phyloP scores from a whole-genome alignment of 2,797 vertebrate species.

The Catostomus latipinnis region DNA sequence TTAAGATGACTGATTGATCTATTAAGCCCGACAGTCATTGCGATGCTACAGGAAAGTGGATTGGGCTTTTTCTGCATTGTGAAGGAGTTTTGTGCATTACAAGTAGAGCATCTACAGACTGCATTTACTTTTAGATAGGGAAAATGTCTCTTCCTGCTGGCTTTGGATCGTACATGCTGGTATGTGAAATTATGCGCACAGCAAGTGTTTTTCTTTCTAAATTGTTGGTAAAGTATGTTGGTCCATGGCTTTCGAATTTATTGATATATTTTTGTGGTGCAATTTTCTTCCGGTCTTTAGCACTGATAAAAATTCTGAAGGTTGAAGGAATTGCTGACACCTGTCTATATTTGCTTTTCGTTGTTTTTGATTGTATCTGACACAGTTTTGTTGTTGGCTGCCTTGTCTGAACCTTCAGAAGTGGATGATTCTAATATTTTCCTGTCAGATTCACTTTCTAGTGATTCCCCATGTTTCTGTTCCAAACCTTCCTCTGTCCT shows the following conservation, averaged over 20 bases:
- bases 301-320: background rate
- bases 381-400: too few relatives aligned
- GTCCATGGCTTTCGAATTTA: constrained; percentile 3
- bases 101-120: constrained; percentile 12
- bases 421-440: too few relatives aligned
- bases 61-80: constrained; percentile 8
- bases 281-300: constrained; percentile 16
- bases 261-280: background rate
- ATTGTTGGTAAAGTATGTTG: constrained; percentile 10
- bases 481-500: too few relatives aligned
- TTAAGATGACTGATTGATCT: background rate
- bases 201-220: constrained; percentile 3
- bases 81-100: background rate
- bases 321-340: background rate
- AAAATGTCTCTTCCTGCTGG: constrained; percentile 5
- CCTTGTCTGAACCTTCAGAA: too few relatives aligned
- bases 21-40: background rate
- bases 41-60: background rate
- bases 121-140: constrained; percentile 3
- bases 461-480: too few relatives aligned
- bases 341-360: constrained; percentile 3
- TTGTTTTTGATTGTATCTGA: too few relatives aligned
- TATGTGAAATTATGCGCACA: background rate
- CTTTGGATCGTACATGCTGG: background rate
- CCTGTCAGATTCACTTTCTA: too few relatives aligned